phyloP scores from a whole-genome alignment of 2,888 invertebrate genomes.

The Eulithis prunata region DNA sequence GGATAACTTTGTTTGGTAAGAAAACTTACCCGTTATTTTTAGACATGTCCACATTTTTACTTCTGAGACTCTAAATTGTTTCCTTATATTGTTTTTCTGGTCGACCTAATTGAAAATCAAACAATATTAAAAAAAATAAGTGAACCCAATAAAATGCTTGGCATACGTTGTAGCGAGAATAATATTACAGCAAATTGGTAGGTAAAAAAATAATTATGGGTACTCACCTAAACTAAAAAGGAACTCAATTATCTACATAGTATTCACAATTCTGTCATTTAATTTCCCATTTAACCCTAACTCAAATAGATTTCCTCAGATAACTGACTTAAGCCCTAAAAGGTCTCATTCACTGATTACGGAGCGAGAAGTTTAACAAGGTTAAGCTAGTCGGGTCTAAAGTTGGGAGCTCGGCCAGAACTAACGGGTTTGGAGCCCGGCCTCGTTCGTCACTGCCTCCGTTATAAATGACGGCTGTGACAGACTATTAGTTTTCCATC shows the following conservation, averaged over 20 bases:
- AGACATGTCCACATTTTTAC: no score
- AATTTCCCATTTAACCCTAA: not conserved
- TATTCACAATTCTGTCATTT: not conserved
- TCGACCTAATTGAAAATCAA: no score
- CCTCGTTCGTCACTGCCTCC: not conserved
- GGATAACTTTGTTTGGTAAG: no score
- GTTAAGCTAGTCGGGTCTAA: conserved; percentile 19
- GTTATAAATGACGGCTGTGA: not conserved
- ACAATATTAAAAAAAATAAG: no score
- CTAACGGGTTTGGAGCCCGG: conserved; percentile 2
- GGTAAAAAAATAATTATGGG: no score
- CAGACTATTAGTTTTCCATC: not conserved
- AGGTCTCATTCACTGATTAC: conserved; percentile 21
- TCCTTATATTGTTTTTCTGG: no score
- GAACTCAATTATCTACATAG: not conserved
- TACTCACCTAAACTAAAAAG: no score
- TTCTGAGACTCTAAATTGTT: no score
- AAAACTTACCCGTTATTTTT: no score
- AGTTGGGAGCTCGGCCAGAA: conserved; percentile 6
- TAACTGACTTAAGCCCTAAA: conserved; percentile 8
- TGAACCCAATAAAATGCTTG: no score
- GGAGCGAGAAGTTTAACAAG: conserved; percentile 19
- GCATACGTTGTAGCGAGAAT: no score
- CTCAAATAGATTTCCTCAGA: conserved; percentile 11
- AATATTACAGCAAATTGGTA: no score